Percentiles rank a stretch among this genome's conserved stretches.
These are phyloP conservation scores for Ivindomyrus marchei DNA, from an alignment of 2,113 vertebrate species.

Conservation along the genomic window DNA sequence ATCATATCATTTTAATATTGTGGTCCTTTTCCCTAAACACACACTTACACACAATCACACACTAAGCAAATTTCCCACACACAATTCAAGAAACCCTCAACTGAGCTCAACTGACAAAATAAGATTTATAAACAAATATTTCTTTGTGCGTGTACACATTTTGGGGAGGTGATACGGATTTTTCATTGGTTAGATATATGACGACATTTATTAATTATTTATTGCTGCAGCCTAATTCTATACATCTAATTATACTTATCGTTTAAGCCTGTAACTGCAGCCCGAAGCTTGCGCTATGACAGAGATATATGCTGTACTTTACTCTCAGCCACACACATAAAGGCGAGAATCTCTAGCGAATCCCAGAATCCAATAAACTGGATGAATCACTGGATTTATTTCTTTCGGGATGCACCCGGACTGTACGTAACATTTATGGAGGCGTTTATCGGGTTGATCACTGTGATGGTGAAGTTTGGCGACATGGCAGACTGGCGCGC, in stretches of 20 bases:
- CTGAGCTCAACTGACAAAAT: neutral
- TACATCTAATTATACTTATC: neutral
- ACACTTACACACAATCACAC: neutral
- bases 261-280: neutral
- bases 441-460: neutral
- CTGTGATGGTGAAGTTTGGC: neutral
- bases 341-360: neutral
- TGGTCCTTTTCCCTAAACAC: neutral
- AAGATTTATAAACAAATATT: neutral
- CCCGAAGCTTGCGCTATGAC: neutral
- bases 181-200: neutral
- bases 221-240: neutral
- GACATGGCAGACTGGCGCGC: neutral
- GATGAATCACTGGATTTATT: neutral
- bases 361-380: conserved; percentile 1
- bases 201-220: neutral
- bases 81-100: neutral
- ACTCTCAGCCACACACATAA: neutral
- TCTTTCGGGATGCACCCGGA: neutral
- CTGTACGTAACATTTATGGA: neutral
- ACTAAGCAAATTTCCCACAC: neutral
- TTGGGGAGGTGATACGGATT: neutral
- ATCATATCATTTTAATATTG: neutral
- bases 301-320: neutral
- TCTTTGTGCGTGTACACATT: neutral